Percentiles rank a stretch among this genome's conserved stretches.
Evolutionary conservation across 1,140 invertebrate species (phyloP).

Genomic region (Camponotus vicinus): DNA sequence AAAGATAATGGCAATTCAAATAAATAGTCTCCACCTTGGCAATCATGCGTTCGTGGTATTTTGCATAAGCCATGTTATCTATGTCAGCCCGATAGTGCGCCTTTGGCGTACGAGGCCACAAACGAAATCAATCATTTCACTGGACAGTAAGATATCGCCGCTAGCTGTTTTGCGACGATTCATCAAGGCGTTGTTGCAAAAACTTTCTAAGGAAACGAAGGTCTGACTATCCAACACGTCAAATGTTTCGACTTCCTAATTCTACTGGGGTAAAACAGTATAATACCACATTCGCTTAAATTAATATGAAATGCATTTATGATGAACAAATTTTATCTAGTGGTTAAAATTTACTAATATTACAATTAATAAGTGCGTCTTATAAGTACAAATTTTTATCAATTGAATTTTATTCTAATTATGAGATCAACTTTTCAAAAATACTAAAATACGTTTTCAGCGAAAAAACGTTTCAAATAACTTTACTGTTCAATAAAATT

Average conservation of each 20-base stretch:
- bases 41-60: slow-evolving; percentile 48
- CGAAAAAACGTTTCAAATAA: no score
- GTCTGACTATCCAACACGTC: not conserved
- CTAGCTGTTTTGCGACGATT: slow-evolving; percentile 49
- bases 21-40: slow-evolving; percentile 56
- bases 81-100: slow-evolving; percentile 37
- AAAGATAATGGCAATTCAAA: slow-evolving; percentile 52
- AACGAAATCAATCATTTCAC: slow-evolving; percentile 69
- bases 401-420: no score
- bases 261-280: not conserved
- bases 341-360: no score
- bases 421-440: no score
- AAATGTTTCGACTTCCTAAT: slow-evolving; percentile 7
- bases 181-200: slow-evolving; percentile 41
- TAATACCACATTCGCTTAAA: no score
- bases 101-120: slow-evolving; percentile 6
- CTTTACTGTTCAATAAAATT: no score
- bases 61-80: slow-evolving; percentile 68
- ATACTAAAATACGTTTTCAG: no score
- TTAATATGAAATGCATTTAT: no score
- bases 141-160: slow-evolving; percentile 52
- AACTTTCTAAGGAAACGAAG: slow-evolving; percentile 28
- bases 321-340: no score
- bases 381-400: no score
- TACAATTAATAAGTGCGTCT: no score